Evolutionary conservation across 1,140 invertebrate species (phyloP).

Genomic region (Musca vetustissima): DNA sequence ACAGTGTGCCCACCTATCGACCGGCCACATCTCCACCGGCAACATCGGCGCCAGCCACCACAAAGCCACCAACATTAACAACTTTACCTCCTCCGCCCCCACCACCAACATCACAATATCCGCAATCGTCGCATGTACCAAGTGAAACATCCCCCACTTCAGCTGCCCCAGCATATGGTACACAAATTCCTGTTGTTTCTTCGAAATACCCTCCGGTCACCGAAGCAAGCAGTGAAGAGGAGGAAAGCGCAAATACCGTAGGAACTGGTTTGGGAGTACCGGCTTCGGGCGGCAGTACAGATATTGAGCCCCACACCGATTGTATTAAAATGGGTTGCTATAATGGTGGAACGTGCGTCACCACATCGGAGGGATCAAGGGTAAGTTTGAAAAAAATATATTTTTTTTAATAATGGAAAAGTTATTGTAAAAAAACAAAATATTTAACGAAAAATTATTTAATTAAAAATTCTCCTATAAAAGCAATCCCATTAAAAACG

Average conservation of each 20-base stretch:
- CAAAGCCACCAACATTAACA: background rate
- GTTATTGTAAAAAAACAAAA: no score
- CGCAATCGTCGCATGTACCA: constrained; percentile 36
- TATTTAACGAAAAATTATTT: no score
- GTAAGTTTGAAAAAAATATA: constrained; percentile 34
- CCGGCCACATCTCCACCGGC: constrained; percentile 27
- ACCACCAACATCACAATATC: constrained; percentile 37
- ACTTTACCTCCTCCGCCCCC: constrained; percentile 13
- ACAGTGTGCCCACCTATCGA: constrained; percentile 18
- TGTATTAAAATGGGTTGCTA: constrained; percentile 66
- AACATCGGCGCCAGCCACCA: background rate
- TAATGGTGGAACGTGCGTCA: constrained; percentile 76
- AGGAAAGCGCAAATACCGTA: constrained; percentile 29
- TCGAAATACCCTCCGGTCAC: background rate
- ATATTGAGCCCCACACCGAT: constrained; percentile 53
- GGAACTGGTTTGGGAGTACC: constrained; percentile 26
- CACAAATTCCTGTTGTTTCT: background rate
- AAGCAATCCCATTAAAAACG: no score
- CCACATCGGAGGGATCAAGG: constrained; percentile 63
- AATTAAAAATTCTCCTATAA: no score
- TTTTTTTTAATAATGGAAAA: no score
- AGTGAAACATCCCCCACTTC: constrained; percentile 31
- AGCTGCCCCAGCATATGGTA: constrained; percentile 15
- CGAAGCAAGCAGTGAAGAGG: constrained; percentile 26
- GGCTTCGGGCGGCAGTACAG: constrained; percentile 23